Conservation (phyloP, 2,113 vertebrate species). For the Psilopogon haemacephalus region DNA sequence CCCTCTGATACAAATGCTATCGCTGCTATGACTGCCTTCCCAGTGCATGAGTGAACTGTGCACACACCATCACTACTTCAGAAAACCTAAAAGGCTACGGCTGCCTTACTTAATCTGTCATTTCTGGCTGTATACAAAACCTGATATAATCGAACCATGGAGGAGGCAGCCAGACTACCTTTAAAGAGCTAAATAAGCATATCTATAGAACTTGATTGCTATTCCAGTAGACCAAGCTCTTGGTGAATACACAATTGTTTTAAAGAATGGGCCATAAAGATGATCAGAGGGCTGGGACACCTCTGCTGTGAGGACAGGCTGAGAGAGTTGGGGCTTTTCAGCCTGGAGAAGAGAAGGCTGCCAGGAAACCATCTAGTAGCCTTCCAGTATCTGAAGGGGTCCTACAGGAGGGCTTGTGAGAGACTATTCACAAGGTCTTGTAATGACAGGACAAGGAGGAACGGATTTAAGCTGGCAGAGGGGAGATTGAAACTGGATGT, state of each 20-base stretch:
- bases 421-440: no score
- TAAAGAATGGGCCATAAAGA: no score
- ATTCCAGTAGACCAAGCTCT: neutral
- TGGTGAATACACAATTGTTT: neutral
- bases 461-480: no score
- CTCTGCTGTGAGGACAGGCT: no score
- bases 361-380: no score
- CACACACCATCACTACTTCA: rapidly evolving
- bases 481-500: no score
- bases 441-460: no score
- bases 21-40: neutral
- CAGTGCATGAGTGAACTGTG: neutral
- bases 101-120: neutral
- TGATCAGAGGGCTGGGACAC: no score
- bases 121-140: neutral
- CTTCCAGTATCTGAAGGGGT: no score
- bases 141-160: rapidly evolving
- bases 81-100: neutral
- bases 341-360: no score
- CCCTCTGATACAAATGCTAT: neutral
- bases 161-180: neutral
- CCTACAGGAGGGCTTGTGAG: no score
- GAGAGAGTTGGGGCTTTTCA: no score
- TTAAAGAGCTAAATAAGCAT: neutral
- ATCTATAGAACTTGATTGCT: neutral